A percentile compares a stretch with the other conserved stretches of the same genome.
Conservation (phyloP, 2,113 vertebrate species). For the Pongo pygmaeus region DNA sequence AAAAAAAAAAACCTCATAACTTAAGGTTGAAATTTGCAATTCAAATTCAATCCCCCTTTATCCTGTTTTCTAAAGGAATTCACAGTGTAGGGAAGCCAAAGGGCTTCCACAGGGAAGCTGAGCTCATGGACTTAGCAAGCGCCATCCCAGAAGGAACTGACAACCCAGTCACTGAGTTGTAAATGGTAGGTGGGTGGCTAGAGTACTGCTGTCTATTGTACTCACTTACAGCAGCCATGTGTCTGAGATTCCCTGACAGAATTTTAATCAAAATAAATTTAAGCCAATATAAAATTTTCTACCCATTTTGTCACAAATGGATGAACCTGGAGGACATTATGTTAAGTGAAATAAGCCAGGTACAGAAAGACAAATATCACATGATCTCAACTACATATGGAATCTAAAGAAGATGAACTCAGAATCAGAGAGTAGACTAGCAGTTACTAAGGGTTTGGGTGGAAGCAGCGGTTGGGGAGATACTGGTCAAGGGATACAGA, state of each 20-base stretch:
- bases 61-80: neutral
- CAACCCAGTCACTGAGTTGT: neutral
- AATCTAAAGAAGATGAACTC: neutral
- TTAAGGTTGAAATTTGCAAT: neutral
- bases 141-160: neutral
- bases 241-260: neutral
- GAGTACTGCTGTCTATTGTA: neutral
- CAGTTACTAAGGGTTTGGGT: neutral
- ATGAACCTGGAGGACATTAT: neutral
- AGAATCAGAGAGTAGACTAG: neutral
- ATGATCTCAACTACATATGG: neutral
- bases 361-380: neutral
- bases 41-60: neutral
- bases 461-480: neutral
- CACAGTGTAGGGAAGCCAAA: neutral
- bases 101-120: neutral
- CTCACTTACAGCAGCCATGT: neutral
- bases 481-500: neutral
- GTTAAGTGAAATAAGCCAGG: neutral
- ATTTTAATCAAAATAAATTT: constrained; percentile 46
- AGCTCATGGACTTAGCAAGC: neutral
- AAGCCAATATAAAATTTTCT: neutral
- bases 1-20: neutral
- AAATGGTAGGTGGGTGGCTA: neutral
- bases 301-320: neutral